Evolutionary conservation across 2,888 invertebrate genomes (phyloP).

Genomic region (Catocala sponsa): DNA sequence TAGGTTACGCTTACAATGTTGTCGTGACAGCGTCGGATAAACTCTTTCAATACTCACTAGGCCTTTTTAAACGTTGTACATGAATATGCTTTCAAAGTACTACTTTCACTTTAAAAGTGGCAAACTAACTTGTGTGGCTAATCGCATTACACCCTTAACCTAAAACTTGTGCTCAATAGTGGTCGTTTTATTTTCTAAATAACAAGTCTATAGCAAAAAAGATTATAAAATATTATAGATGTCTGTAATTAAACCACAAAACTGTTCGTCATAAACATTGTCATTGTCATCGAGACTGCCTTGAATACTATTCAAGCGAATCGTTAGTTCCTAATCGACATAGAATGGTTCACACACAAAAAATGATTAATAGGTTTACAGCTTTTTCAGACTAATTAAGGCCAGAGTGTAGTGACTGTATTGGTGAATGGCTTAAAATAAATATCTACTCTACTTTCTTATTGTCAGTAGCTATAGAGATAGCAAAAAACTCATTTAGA

Average conservation of each 20-base stretch:
- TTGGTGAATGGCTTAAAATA: slow-evolving; percentile 21
- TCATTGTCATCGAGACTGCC: slow-evolving; percentile 14
- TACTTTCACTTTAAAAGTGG: slow-evolving; percentile 29
- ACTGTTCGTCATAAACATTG: slow-evolving; percentile 3
- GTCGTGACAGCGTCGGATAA: slow-evolving; percentile 26
- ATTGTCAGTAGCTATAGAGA: too few species aligned
- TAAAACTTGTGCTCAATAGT: not conserved
- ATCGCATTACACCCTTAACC: slow-evolving; percentile 12
- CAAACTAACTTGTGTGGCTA: slow-evolving; percentile 6
- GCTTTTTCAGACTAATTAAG: slow-evolving; percentile 17
- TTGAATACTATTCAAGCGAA: slow-evolving; percentile 16
- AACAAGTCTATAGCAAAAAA: not conserved
- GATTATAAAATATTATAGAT: too few species aligned
- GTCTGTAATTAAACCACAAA: not conserved
- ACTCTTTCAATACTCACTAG: slow-evolving; percentile 17
- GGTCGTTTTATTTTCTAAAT: not conserved
- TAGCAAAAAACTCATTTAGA: too few species aligned
- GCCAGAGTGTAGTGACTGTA: slow-evolving; percentile 25
- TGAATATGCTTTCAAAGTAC: slow-evolving; percentile 21
- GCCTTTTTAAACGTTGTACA: slow-evolving; percentile 9
- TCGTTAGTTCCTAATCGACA: slow-evolving; percentile 12
- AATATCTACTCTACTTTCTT: slow-evolving; percentile 1
- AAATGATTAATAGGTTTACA: not conserved
- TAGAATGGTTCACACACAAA: not conserved
- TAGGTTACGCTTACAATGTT: slow-evolving; percentile 25